A percentile compares a stretch with the other conserved stretches of the same genome.
Conservation (phyloP, 2,797 vertebrate species). For the Urophycis tenuis region DNA sequence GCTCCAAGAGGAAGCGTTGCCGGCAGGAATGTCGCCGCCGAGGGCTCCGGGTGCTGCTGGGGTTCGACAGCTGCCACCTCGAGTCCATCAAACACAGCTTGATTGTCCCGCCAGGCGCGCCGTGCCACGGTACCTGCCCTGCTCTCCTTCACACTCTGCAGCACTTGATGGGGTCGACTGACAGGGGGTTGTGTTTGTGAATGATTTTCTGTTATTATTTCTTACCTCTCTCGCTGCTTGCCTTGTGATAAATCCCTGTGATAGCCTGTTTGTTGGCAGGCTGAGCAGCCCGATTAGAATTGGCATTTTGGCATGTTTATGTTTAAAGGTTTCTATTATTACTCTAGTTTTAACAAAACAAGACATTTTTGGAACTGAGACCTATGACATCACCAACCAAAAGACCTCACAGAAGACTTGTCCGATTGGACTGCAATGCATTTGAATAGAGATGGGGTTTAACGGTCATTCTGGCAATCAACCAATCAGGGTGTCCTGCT, state of each 20-base stretch:
- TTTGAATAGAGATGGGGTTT: neutral
- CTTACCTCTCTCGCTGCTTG: neutral
- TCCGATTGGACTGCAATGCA: neutral
- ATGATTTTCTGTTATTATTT: neutral
- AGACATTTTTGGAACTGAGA: neutral
- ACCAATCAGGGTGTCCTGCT: neutral
- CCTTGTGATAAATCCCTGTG: too few relatives aligned
- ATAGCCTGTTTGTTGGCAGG: too few relatives aligned
- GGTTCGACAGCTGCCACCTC: neutral
- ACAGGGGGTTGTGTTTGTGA: neutral
- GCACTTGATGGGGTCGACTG: neutral
- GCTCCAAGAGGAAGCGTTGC: constrained; percentile 57
- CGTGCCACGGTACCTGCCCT: neutral
- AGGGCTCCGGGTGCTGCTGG: neutral
- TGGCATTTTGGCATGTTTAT: too few relatives aligned
- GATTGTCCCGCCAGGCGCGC: neutral
- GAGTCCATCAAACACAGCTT: neutral
- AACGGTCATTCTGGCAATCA: neutral
- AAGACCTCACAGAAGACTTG: neutral
- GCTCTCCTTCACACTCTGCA: too few relatives aligned
- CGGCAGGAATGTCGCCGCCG: neutral
- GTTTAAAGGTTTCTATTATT: too few relatives aligned
- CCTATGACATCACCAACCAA: neutral
- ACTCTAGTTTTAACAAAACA: too few relatives aligned
- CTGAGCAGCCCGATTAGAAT: too few relatives aligned